Base-by-base conservation (phyloP, 2,113 vertebrate species). In the Bagarius yarrelli region DNA sequence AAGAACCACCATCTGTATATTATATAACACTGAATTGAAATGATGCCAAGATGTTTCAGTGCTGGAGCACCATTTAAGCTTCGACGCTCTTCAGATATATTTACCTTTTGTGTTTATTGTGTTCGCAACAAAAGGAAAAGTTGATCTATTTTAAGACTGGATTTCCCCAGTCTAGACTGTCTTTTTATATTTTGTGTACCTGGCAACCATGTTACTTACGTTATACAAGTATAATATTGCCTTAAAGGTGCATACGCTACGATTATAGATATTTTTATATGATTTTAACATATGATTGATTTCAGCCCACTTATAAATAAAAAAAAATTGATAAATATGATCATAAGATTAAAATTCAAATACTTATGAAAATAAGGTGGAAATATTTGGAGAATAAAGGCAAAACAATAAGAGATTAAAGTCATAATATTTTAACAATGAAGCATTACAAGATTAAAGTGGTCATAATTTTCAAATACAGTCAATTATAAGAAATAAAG, bases 1-100 rank as follows among this genome's bases (percentile, higher is more conserved):
- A 81, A 88, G 85, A 83, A 83, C 77, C 80, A 82, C 76, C 79
- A 79, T 87, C 89, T 88, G 80, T 53, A 71, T 70, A 27, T 47
- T 70, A 47, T 70, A 70, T 70, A 70, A 16, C 19, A 19, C 40
- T 5, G 2, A 47, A 47, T 69, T 23, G 23, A 69, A 44, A 47
- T n/a, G 66, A 15, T 25, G n/a, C 4, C 3, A 50, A 27, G 67
- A 70, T 13, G 4, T 66, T 34, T 66, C 64, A 32, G 1, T 67
- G 16, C 34, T 67, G 34, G 36, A 40, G 64, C 34, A 67, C 1
- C 4, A 66, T 66, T 66, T 66, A 64, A 32, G 15, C 60, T 4
- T 27, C n/a, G 25, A 18, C 60, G 18, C 14, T 30, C 27, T 34
- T 11, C 16, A 66, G 34, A 23, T 34, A 40, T 36, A 40, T 40